Conservation (phyloP, 2,113 vertebrate genomes). For the Tamias sibiricus region DNA sequence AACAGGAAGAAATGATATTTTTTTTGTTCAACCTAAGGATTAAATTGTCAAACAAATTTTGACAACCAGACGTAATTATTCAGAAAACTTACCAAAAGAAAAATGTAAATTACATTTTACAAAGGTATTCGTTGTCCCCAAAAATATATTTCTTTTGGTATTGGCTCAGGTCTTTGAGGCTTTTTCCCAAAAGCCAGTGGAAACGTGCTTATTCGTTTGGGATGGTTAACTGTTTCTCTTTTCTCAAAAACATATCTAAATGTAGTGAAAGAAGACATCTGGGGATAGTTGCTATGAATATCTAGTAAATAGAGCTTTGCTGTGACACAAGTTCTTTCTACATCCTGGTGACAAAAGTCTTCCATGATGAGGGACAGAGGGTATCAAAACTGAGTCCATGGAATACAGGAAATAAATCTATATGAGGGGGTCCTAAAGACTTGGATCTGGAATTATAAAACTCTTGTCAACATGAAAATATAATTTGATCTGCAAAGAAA, state of each 20-base stretch:
- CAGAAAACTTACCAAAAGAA: neutral
- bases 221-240: neutral
- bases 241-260: neutral
- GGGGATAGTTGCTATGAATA: neutral
- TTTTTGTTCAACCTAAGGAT: conserved; percentile 26
- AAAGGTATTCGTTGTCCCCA: neutral
- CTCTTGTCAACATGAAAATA: neutral
- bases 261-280: neutral
- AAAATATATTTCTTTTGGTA: neutral
- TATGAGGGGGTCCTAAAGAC: neutral
- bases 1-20: neutral
- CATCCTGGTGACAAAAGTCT: neutral
- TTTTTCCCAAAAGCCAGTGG: neutral
- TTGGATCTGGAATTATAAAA: neutral
- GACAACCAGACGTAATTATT: neutral
- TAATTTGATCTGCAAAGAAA: neutral
- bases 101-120: neutral
- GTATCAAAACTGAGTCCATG: neutral
- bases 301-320: neutral
- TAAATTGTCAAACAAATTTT: neutral
- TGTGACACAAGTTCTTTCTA: neutral
- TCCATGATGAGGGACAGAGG: neutral
- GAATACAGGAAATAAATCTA: neutral
- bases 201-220: neutral
- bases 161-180: neutral